Conservation (phyloP, 2,797 vertebrate genomes). For the Benthosema pterotum region DNA sequence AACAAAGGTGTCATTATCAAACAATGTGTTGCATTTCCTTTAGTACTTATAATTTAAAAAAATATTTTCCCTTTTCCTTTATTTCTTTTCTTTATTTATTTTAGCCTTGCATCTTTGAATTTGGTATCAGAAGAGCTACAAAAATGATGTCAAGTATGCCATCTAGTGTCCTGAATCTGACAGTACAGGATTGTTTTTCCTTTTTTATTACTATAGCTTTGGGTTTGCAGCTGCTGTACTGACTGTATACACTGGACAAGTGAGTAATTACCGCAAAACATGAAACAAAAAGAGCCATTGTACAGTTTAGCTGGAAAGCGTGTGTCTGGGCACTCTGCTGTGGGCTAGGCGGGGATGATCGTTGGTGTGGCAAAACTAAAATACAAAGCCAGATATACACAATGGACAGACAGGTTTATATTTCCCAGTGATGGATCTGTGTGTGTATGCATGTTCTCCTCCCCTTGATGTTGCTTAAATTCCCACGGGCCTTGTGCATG, state of each 20-base stretch:
- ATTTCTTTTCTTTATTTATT: neutral
- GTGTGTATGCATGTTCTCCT: neutral
- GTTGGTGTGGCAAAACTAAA: neutral
- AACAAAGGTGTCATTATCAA: too few species aligned
- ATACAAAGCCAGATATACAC: neutral
- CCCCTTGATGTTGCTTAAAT: conserved; percentile 22
- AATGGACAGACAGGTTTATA: conserved; percentile 27
- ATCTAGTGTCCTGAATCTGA: conserved; percentile 59
- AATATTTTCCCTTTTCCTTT: too few species aligned
- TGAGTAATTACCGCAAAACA: neutral
- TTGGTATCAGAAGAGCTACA: neutral
- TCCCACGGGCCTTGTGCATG: conserved; percentile 9
- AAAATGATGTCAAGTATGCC: conserved; percentile 61
- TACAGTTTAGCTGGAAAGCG: neutral
- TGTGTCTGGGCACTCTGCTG: neutral
- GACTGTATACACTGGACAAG: neutral
- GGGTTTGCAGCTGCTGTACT: neutral
- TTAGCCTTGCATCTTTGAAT: conserved; percentile 1
- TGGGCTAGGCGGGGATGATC: conserved; percentile 1
- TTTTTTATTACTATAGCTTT: too few species aligned
- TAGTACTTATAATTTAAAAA: too few species aligned
- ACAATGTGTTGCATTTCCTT: too few species aligned
- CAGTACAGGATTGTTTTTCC: conserved; percentile 21
- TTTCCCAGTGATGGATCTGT: conserved; percentile 14
- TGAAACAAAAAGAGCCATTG: neutral